Conservation (phyloP, 2,888 invertebrate species). For the Stegophylla sp. region DNA sequence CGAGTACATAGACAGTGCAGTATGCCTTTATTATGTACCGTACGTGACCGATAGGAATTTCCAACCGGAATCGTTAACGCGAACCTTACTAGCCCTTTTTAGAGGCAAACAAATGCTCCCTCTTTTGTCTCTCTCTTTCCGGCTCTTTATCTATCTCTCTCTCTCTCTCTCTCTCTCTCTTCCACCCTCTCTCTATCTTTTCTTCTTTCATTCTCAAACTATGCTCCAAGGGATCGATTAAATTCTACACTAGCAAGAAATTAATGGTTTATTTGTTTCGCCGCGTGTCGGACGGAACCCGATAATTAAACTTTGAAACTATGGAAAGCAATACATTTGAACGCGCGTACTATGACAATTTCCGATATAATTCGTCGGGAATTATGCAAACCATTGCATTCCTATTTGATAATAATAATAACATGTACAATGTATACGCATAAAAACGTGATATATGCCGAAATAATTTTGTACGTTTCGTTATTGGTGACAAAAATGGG, state of each 20-base stretch:
- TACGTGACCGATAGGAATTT: conserved; percentile 39
- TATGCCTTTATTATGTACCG: too few relatives aligned
- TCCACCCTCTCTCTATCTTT: neutral
- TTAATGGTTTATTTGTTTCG: conserved; percentile 46
- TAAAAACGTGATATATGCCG: neutral
- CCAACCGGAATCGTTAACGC: conserved; percentile 14
- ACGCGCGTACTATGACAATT: neutral
- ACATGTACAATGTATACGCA: neutral
- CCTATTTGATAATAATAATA: too few relatives aligned
- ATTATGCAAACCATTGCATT: too few relatives aligned
- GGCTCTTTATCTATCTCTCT: neutral
- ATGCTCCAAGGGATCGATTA: conserved; percentile 33
- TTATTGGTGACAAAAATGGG: too few relatives aligned
- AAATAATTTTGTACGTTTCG: too few relatives aligned
- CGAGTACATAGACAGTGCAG: too few relatives aligned
- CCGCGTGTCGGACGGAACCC: conserved; percentile 9
- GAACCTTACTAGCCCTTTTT: conserved; percentile 24
- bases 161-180: neutral
- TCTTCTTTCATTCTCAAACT: neutral
- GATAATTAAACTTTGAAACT: conserved; percentile 35
- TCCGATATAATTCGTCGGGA: neutral
- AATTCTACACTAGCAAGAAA: conserved; percentile 10
- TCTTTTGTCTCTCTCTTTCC: neutral
- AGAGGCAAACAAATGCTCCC: conserved; percentile 32
- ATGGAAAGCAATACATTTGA: conserved; percentile 34